Evolutionary conservation across 2,888 invertebrate genomes (phyloP), one percentile per base, ranked within the genome.

Genomic region (Galerucella nymphaeae): DNA sequence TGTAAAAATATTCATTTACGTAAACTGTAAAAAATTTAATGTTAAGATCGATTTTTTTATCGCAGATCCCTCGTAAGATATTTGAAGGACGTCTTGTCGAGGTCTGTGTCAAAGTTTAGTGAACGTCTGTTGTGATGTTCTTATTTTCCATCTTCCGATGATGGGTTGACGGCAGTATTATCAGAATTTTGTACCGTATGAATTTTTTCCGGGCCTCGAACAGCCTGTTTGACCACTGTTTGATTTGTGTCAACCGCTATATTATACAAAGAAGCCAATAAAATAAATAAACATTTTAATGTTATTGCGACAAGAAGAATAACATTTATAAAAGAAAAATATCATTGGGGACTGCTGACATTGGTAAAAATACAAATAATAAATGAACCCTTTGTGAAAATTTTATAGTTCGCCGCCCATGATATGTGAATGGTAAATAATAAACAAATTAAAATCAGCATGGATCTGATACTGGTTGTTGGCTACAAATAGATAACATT

Each of bases 191-290:
- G 50, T 50, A 50, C 50, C 50, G 50, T 50, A 50, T 53, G 18
- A 10, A 16, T 16, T 53, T 53, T 18, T 18, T 48, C 6, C n/a
- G 14, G 48, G 6, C n/a, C n/a, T 48, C 14, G n/a, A 5, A 18
- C 9, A 53, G n/a, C 18, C 53, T 53, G 53, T 53, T 53, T 53
- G n/a, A 53, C 53, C 16, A 53, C 53, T 53, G 9, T 53, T 53
- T 53, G 9, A 18, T 18, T 53, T 18, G 18, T 53, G 53, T 53
- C 53, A 53, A 53, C 53, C 53, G 16, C 53, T 53, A 16, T 45
- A 14, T n/a, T 16, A 53, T 45, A 38, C 30, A 13, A 45, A 45
- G 45, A 50, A 1, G 53, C 18, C 10, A 18, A 53, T 18, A 10
- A 53, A 18, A 53, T 18, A 10, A 53, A 53, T 10, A 53, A 10